Evolutionary conservation across 2,797 vertebrate species (phyloP).

Genomic region (Silurus aristotelis): DNA sequence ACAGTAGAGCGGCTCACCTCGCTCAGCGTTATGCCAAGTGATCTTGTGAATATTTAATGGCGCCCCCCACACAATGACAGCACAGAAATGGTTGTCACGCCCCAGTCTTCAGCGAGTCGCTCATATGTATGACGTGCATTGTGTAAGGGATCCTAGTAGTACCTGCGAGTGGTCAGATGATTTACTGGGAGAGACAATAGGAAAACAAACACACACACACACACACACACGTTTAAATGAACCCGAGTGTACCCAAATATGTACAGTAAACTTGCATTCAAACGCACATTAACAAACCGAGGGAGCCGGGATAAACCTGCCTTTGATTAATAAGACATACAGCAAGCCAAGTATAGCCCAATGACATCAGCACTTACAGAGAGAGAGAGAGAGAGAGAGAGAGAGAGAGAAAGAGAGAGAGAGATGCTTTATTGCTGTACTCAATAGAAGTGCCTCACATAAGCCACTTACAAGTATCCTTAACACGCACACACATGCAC

Average conservation of each 20-base stretch:
- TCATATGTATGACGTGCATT: neutral
- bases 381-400: conserved; percentile 17
- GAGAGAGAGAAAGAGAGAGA: conserved; percentile 15
- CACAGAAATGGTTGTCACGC: conserved; percentile 29
- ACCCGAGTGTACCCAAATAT: neutral
- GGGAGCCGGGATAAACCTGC: conserved; percentile 18
- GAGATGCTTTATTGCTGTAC: neutral
- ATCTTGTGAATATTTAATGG: conserved; percentile 47
- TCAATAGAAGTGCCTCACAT: conserved; percentile 6
- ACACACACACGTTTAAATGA: neutral
- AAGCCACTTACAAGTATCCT: neutral
- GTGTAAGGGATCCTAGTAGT: conserved; percentile 9
- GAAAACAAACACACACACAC: neutral
- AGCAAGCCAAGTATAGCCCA: conserved; percentile 41
- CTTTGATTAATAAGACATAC: conserved; percentile 48
- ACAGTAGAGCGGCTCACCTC: conserved; percentile 39
- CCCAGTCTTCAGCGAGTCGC: conserved; percentile 2
- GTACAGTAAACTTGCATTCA: conserved; percentile 10
- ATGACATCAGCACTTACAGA: conserved; percentile 44
- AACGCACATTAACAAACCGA: neutral
- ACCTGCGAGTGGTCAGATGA: conserved; percentile 6
- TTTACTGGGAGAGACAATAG: conserved; percentile 4
- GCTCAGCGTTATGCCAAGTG: conserved; percentile 33
- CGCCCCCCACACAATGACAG: conserved; percentile 33
- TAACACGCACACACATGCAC: neutral